A percentile compares a stretch with the other conserved stretches of the same genome.
Conservation (phyloP, 2,888 invertebrate species). For the Blastobasis lacticolella region DNA sequence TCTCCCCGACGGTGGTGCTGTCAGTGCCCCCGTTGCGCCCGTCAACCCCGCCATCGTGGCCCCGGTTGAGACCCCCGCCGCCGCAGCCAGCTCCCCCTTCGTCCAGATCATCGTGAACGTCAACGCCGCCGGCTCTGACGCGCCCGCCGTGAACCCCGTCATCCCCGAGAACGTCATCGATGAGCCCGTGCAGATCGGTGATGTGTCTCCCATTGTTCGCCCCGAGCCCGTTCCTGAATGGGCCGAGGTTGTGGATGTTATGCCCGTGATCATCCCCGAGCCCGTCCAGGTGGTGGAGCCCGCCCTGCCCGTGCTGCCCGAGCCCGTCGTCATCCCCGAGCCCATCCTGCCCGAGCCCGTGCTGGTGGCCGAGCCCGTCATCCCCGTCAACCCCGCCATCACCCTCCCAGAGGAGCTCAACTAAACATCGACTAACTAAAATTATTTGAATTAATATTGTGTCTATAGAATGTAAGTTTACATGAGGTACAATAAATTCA, state of each 20-base stretch:
- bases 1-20: constrained; percentile 10
- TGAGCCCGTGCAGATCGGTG: constrained; percentile 4
- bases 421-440: background rate
- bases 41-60: background rate
- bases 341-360: constrained; percentile 15
- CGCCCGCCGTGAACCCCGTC: constrained; percentile 5
- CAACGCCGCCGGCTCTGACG: background rate
- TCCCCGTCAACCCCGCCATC: background rate
- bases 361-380: constrained; percentile 18
- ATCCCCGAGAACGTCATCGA: constrained; percentile 16
- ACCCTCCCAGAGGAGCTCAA: background rate
- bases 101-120: constrained; percentile 13
- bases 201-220: constrained; percentile 1
- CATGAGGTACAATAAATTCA: background rate
- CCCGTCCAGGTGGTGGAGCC: constrained; percentile 14
- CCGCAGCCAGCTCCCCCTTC: constrained; percentile 5
- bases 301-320: constrained; percentile 3
- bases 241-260: background rate
- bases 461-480: background rate
- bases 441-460: background rate
- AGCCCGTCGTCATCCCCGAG: constrained; percentile 2
- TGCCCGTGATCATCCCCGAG: background rate
- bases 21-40: constrained; percentile 7
- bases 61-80: constrained; percentile 7
- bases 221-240: constrained; percentile 4